Percentiles rank a stretch among this genome's conserved stretches.
Evolutionary conservation across 1,140 invertebrate genomes (phyloP).

Genomic region (Palaemon carinicauda): DNA sequence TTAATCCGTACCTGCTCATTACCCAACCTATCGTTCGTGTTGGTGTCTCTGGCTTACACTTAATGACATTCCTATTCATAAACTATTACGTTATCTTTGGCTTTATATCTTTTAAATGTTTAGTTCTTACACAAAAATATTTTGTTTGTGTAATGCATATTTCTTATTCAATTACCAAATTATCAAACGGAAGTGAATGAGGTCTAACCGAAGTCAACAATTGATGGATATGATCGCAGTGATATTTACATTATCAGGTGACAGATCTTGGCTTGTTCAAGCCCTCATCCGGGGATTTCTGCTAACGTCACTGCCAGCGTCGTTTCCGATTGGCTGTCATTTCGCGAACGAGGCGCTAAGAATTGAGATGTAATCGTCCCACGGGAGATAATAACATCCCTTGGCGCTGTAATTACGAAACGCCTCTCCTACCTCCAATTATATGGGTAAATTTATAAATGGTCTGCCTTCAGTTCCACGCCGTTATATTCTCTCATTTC

Average conservation of each 20-base stretch:
- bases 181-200: background rate
- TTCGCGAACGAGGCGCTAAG: conserved; percentile 49
- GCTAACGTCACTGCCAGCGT: background rate
- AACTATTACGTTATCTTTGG: too few relatives aligned
- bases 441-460: background rate
- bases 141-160: background rate
- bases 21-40: background rate
- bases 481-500: too few relatives aligned
- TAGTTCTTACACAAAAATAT: too few relatives aligned
- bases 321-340: conserved; percentile 48
- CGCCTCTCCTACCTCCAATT: background rate
- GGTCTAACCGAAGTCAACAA: background rate
- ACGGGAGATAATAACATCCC: conserved; percentile 37
- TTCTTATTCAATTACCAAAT: background rate
- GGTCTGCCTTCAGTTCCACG: too few relatives aligned
- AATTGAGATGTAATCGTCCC: conserved; percentile 47
- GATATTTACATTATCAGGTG: conserved; percentile 54
- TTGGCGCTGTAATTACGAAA: background rate
- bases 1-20: conserved; percentile 37
- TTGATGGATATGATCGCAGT: background rate
- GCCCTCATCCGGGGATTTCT: conserved; percentile 42
- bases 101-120: too few relatives aligned
- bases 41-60: background rate
- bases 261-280: conserved; percentile 55
- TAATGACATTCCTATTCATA: background rate